A percentile compares a stretch with the other conserved stretches of the same genome.
phyloP scores from a whole-genome alignment of 2,888 invertebrate genomes.

The Ochropleura plecta region DNA sequence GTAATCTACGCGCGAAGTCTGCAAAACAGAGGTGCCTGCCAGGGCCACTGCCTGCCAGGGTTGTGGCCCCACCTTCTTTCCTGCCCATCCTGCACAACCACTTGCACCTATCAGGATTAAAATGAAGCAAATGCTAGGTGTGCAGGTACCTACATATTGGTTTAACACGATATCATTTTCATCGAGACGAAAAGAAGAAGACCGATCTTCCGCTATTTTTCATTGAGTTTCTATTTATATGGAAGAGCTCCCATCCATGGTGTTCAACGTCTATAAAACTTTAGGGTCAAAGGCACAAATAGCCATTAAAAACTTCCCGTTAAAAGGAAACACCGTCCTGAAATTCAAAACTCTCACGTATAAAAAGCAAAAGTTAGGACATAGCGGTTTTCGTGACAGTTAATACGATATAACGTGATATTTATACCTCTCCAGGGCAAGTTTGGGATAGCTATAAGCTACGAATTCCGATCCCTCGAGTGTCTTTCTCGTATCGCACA shows the following conservation, averaged over 20 bases:
- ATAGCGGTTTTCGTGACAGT: constrained; percentile 75
- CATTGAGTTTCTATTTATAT: background rate
- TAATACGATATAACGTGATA: constrained; percentile 76
- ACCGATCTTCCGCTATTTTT: background rate
- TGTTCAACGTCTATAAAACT: background rate
- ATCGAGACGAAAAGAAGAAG: too few relatives aligned
- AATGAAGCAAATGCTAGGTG: too few relatives aligned
- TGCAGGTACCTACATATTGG: too few relatives aligned
- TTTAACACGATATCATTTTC: too few relatives aligned
- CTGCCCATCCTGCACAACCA: too few relatives aligned
- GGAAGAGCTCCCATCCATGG: background rate
- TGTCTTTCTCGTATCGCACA: constrained; percentile 73
- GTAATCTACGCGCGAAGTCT: too few relatives aligned
- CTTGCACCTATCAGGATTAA: too few relatives aligned
- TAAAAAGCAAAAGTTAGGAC: constrained; percentile 57
- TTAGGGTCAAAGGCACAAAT: background rate
- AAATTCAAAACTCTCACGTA: constrained; percentile 47
- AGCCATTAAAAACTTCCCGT: background rate
- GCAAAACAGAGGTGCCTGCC: too few relatives aligned
- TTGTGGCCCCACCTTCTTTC: too few relatives aligned
- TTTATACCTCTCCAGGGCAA: constrained; percentile 83
- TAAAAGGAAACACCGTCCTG: constrained; percentile 1
- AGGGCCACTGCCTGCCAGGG: too few relatives aligned
- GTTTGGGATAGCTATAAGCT: constrained; percentile 75
- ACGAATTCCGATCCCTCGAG: constrained; percentile 81